Base-by-base conservation (phyloP, 2,888 invertebrate genomes). In the Ormyrus labotus region DNA sequence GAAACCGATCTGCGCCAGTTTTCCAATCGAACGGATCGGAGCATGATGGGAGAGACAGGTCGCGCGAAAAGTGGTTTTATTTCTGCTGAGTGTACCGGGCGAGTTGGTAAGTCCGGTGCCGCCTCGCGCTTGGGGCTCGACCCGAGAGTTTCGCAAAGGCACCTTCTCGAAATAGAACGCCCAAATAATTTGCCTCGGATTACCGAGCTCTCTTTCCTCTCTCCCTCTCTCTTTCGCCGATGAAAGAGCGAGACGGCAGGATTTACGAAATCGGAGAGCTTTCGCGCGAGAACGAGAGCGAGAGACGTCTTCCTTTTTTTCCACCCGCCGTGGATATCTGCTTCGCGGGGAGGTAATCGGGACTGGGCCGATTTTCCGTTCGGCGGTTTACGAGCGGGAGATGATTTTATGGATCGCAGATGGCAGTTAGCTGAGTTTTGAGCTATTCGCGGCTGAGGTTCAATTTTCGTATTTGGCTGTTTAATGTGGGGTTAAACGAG, bases 111-210 rank as follows among this genome's bases (percentile, higher is more conserved):
- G 68, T 13, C 81, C 80, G 82, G 82, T 80, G 83, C 74, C 67
- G 73, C 71, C 69, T 77, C 78, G 74, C 74, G 80, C 71, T 84
- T 82, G 85, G 83, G 85, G 82, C 84, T 86, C 87, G 87, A 87
- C 86, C 86, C 86, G 87, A 53, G 78, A 87, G 87, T 90, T 90
- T 90, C 90, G 90, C 90, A 90, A 90, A 90, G 89, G 90, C 90
- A 90, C 90, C 90, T 90, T 90, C 90, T 90, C 88, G 87, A 91
- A 91, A 91, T 91, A 91, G 90, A 90, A 89, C 90, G 88, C 90
- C 90, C 89, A 91, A 91, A 91, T 90, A 90, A 91, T 91, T 90
- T 91, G 89, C 90, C 87, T 90, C 90, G 88, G 87, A 90, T 90
- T 90, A 89, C 89, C 87, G 34, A 87, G 83, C 86, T 84, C 84